A percentile compares a stretch with the other conserved stretches of the same genome.
Evolutionary conservation across 2,113 vertebrate genomes (phyloP).

Genomic region (Geothlypis trichas): DNA sequence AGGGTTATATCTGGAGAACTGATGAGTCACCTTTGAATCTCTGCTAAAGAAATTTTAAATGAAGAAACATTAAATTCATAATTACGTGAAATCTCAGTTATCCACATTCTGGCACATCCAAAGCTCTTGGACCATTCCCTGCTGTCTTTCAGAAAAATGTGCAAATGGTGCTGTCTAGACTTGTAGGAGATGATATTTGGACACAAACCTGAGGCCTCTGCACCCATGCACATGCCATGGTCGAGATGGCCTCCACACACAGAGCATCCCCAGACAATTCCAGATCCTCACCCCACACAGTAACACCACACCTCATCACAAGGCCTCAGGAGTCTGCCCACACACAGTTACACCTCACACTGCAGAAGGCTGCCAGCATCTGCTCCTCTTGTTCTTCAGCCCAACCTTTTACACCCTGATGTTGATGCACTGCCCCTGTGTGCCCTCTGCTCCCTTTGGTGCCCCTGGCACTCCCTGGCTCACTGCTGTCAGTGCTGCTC

Average conservation of each 20-base stretch:
- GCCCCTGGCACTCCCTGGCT: not conserved
- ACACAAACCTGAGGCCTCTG: not conserved
- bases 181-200: not conserved
- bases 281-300: not conserved
- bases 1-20: not conserved
- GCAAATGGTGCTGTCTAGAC: not conserved
- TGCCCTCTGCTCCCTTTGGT: not conserved
- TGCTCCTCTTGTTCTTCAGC: not conserved
- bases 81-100: not conserved
- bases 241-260: not conserved
- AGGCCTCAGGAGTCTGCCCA: not conserved
- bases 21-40: not conserved
- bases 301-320: not conserved
- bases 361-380: not conserved
- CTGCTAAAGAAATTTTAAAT: not conserved
- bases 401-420: not conserved
- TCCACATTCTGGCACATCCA: not conserved
- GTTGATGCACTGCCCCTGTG: not conserved
- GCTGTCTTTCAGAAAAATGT: not conserved
- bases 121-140: not conserved
- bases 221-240: not conserved
- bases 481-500: not conserved
- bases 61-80: not conserved
- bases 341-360: rapidly evolving
- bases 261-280: not conserved